Percentiles rank a stretch among this genome's conserved stretches.
Evolutionary conservation across 1,140 invertebrate species (phyloP).

Genomic region (Pomphorhynchus laevis): DNA sequence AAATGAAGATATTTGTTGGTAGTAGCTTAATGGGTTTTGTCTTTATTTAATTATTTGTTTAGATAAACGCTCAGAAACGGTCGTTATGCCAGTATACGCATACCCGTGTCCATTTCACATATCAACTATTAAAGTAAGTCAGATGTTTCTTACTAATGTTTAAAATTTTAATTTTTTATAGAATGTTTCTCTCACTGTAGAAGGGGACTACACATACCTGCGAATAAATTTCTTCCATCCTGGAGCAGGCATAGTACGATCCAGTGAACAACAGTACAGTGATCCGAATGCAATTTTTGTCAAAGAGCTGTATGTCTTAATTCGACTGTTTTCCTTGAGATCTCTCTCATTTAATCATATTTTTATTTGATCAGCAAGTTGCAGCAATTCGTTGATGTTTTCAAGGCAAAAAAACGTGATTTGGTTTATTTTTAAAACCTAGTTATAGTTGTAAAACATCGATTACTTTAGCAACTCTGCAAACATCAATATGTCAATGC

Average conservation of each 20-base stretch:
- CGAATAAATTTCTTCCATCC: conserved; percentile 96
- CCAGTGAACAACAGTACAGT: neutral
- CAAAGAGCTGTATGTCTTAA: conserved; percentile 54
- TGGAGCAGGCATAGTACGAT: conserved; percentile 34
- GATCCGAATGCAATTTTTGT: conserved; percentile 70
- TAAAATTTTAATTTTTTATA: conserved; percentile 11
- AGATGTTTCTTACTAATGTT: neutral
- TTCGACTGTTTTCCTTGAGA: conserved; percentile 5
- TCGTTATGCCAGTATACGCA: conserved; percentile 77
- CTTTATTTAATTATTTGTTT: conserved; percentile 13
- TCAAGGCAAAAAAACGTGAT: no score
- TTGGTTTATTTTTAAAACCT: no score
- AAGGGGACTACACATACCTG: conserved; percentile 92
- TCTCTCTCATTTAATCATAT: conserved; percentile 1
- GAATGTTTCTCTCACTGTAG: conserved; percentile 82
- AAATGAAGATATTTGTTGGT: conserved; percentile 75
- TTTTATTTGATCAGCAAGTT: no score
- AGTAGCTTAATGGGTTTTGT: conserved; percentile 15
- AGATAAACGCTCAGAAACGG: conserved; percentile 82
- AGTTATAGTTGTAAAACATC: no score
- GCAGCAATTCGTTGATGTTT: no score
- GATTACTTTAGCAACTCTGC: no score
- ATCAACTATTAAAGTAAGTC: conserved; percentile 47
- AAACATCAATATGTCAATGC: no score
- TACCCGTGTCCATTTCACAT: conserved; percentile 85